phyloP scores from a whole-genome alignment of 2,113 vertebrate species.

The Genyomyrus donnyi region DNA sequence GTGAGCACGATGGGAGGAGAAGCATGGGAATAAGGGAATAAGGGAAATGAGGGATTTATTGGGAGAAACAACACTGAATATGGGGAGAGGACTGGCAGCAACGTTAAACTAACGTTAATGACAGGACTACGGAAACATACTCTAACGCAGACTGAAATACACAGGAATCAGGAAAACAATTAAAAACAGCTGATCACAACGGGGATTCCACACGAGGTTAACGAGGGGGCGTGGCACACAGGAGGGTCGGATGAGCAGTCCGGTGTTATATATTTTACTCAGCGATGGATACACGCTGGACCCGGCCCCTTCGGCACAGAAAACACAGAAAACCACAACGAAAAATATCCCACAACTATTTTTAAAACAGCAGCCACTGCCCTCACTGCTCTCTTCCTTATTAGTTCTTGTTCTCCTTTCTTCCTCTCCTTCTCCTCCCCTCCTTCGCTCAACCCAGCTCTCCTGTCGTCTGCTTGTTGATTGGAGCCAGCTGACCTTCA shows the following conservation, averaged over 20 bases:
- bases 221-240: too few species aligned
- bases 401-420: not conserved
- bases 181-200: too few species aligned
- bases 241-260: not conserved
- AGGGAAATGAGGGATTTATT: too few species aligned
- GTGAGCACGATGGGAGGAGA: not conserved
- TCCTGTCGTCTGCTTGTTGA: not conserved
- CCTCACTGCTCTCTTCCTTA: not conserved
- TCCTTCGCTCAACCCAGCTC: not conserved
- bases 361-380: not conserved
- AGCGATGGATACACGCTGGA: not conserved
- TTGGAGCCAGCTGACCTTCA: not conserved
- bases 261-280: not conserved
- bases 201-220: too few species aligned
- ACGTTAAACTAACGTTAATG: too few species aligned
- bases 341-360: not conserved
- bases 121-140: too few species aligned
- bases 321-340: not conserved
- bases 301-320: not conserved
- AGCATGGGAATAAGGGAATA: too few species aligned
- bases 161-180: too few species aligned
- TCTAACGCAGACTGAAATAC: too few species aligned
- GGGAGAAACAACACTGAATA: too few species aligned
- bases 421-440: not conserved
- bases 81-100: too few species aligned